phyloP scores from a whole-genome alignment of 1,140 invertebrate genomes.

The Bombus waltoni region DNA sequence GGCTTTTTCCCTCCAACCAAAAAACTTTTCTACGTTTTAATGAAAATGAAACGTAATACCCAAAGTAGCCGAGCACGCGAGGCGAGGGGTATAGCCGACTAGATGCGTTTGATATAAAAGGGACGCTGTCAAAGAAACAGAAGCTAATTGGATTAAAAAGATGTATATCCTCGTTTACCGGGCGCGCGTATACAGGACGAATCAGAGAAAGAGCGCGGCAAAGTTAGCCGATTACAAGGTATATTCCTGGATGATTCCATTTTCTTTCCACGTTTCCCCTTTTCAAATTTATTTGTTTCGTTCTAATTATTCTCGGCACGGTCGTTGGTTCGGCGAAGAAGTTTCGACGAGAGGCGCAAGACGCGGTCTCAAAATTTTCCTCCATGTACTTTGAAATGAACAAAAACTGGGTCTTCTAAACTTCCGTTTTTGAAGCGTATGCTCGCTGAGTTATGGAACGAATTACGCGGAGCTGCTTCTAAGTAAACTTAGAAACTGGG shows the following conservation, averaged over 20 bases:
- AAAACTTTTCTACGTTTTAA: conserved; percentile 17
- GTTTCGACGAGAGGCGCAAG: neutral
- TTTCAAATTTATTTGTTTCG: neutral
- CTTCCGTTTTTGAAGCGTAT: conserved; percentile 5
- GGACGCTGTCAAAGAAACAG: conserved; percentile 39
- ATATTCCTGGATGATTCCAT: neutral
- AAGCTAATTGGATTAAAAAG: conserved; percentile 52
- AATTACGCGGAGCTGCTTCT: conserved; percentile 10
- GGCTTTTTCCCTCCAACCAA: neutral
- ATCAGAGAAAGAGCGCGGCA: neutral
- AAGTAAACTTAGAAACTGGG: conserved; percentile 32
- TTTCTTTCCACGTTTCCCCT: neutral
- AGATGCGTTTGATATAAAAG: conserved; percentile 43
- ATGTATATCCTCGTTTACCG: conserved; percentile 23
- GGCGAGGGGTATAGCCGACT: neutral
- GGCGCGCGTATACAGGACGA: neutral
- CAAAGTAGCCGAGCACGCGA: neutral
- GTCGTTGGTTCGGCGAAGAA: neutral
- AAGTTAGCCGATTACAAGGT: neutral
- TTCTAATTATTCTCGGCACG: neutral
- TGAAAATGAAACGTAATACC: conserved; percentile 43
- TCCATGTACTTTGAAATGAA: neutral
- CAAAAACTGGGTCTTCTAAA: conserved; percentile 4
- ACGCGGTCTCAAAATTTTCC: neutral
- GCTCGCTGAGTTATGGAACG: neutral